A percentile compares a stretch with the other conserved stretches of the same genome.
Conservation (phyloP, 2,113 vertebrate genomes). For the Seriola rivoliana region DNA sequence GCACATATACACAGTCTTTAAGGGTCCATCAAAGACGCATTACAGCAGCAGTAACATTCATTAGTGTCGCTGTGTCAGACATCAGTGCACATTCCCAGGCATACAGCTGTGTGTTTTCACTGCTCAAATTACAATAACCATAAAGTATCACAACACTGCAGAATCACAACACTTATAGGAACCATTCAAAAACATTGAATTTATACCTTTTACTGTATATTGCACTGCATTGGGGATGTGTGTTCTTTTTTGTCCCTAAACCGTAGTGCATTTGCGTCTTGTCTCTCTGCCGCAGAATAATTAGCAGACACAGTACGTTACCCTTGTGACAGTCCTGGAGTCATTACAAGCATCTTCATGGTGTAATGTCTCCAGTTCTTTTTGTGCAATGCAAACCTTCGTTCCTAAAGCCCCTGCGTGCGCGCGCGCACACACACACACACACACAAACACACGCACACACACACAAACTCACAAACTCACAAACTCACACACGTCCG, state of each 20-base stretch:
- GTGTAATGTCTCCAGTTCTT: constrained; percentile 28
- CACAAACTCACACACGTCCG: neutral
- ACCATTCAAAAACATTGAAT: neutral
- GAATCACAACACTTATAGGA: neutral
- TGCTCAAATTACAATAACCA: neutral
- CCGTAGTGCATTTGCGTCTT: constrained; percentile 33
- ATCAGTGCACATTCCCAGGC: neutral
- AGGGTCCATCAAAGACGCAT: neutral
- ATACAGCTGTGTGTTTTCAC: neutral
- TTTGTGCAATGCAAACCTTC: constrained; percentile 32
- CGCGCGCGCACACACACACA: neutral
- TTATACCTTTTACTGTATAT: neutral
- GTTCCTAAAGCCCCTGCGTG: constrained; percentile 11
- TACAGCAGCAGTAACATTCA: neutral
- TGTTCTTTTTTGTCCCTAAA: neutral
- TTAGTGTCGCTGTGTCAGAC: neutral
- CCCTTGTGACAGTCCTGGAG: constrained; percentile 29
- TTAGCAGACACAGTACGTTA: constrained; percentile 46
- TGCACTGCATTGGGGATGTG: neutral
- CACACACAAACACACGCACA: neutral
- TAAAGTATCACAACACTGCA: neutral
- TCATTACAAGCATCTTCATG: constrained; percentile 40
- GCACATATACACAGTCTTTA: neutral
- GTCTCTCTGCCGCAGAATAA: constrained; percentile 51
- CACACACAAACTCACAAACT: neutral